Percentiles rank a stretch among this genome's conserved stretches.
Evolutionary conservation across 2,113 vertebrate genomes (phyloP).

Genomic region (Saimiri boliviensis): DNA sequence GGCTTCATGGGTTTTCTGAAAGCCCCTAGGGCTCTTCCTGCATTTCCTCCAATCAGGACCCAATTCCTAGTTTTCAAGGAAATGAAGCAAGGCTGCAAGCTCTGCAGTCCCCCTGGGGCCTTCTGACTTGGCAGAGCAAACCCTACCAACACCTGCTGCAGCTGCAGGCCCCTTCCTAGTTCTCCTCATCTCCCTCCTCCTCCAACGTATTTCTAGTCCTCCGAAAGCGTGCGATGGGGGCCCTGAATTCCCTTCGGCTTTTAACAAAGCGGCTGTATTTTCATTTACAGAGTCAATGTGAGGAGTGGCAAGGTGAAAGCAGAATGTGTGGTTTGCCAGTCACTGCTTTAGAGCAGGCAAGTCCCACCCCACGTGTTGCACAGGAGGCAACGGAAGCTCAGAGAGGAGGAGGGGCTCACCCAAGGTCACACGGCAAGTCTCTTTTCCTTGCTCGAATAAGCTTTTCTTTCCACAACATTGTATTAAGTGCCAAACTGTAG

Average conservation of each 20-base stretch:
- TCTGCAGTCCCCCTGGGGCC: not conserved
- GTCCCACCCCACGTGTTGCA: not conserved
- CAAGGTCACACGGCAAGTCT: conserved; percentile 71
- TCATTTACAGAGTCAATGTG: not conserved
- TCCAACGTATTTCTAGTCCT: not conserved
- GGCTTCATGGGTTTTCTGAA: not conserved
- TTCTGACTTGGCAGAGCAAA: not conserved
- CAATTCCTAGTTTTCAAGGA: not conserved
- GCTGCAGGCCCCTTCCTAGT: not conserved
- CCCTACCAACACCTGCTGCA: not conserved
- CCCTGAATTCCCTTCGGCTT: conserved; percentile 15
- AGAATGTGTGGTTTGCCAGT: not conserved
- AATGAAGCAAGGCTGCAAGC: not conserved
- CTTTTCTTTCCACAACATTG: conserved; percentile 61
- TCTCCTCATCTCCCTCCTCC: not conserved
- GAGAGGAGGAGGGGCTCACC: conserved; percentile 44
- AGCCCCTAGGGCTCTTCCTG: not conserved
- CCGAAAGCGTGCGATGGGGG: not conserved
- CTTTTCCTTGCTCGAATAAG: conserved; percentile 69
- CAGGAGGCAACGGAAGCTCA: not conserved
- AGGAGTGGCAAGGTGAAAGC: not conserved
- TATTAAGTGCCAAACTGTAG: conserved; percentile 68
- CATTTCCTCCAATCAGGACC: not conserved
- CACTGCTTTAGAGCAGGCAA: not conserved
- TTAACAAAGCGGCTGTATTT: conserved; percentile 24